A percentile compares a stretch with the other conserved stretches of the same genome.
phyloP scores from a whole-genome alignment of 1,140 invertebrate genomes.

The Pentalonia nigronervosa region DNA sequence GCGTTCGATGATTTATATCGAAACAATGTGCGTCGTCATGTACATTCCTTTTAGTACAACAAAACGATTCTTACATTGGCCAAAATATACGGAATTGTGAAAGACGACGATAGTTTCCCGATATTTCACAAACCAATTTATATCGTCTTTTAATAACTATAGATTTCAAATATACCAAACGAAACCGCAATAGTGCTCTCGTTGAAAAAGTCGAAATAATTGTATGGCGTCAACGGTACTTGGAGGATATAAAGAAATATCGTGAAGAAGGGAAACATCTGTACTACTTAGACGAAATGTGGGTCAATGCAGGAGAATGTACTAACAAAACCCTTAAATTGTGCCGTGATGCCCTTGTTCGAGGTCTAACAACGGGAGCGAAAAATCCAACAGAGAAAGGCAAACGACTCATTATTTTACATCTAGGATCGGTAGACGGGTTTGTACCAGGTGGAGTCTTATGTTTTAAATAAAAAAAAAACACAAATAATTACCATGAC shows the following conservation, averaged over 20 bases:
- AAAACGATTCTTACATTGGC: not conserved
- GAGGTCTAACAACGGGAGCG: too few species aligned
- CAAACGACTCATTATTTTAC: too few species aligned
- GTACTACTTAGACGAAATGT: constrained; percentile 24
- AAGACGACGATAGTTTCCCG: not conserved
- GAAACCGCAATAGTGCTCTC: constrained; percentile 4
- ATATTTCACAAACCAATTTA: not conserved
- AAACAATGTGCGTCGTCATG: not conserved
- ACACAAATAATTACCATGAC: too few species aligned
- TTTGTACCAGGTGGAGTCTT: too few species aligned
- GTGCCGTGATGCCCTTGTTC: too few species aligned
- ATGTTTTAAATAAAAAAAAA: too few species aligned
- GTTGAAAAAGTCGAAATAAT: constrained; percentile 16
- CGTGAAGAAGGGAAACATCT: not conserved
- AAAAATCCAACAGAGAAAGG: too few species aligned
- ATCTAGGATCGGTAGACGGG: too few species aligned
- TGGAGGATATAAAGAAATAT: not conserved
- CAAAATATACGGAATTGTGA: too few species aligned
- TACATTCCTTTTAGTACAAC: not conserved
- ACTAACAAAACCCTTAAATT: not conserved
- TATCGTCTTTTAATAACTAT: not conserved
- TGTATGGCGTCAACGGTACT: not conserved
- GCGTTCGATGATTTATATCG: not conserved
- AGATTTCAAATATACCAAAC: constrained; percentile 29
- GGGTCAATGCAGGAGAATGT: constrained; percentile 8